Evolutionary conservation across 2,113 vertebrate genomes (phyloP), one percentile per base, ranked within the genome.

Genomic region (Cebidichthys violaceus): DNA sequence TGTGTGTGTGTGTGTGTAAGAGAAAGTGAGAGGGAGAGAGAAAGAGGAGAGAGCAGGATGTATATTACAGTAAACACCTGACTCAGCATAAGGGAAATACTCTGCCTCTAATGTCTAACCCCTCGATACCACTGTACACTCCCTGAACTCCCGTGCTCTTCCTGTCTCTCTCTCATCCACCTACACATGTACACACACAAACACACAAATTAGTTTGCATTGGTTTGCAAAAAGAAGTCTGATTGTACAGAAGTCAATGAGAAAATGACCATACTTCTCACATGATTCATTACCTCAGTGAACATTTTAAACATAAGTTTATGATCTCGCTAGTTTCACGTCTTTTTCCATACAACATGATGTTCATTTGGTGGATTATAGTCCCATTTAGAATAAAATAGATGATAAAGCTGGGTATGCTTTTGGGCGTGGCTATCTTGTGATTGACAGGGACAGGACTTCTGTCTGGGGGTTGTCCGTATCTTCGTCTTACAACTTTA

Each of bases 1-100:
- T 27, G n/a, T 24, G 68, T 9, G 31, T 79, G 57, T 66, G 47
- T 59, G 27, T 59, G n/a, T 59, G 55, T 65, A n/a, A 33, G 1
- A 45, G 24, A 50, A 24, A 37, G 18, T 0, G 45, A 47, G 17
- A 47, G 9, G 29, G 39, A n/a, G 29, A 57, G 33, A 55, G 47
- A 29, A 2, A 52, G 31, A 77, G 9, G 69, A 29, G 27, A 69
- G 35, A 60, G 74, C 70, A 89, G 82, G 85, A 81, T 82, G 67
- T 87, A 79, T 85, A 87, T 90, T 75, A 82, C 75, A 59, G 64
- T 83, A 85, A 90, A 90, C 33, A 85, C 65, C 92, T 90, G 87
- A 92, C 70, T 91, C 90, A 92, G 89, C 88, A 90, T 79, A 68
- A 82, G 81, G 82, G 86, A 90, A 90, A 91, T 86, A 85, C 85